Evolutionary conservation across 2,113 vertebrate genomes (phyloP), one percentile per base, ranked within the genome.

Genomic region (Taxidea taxus): DNA sequence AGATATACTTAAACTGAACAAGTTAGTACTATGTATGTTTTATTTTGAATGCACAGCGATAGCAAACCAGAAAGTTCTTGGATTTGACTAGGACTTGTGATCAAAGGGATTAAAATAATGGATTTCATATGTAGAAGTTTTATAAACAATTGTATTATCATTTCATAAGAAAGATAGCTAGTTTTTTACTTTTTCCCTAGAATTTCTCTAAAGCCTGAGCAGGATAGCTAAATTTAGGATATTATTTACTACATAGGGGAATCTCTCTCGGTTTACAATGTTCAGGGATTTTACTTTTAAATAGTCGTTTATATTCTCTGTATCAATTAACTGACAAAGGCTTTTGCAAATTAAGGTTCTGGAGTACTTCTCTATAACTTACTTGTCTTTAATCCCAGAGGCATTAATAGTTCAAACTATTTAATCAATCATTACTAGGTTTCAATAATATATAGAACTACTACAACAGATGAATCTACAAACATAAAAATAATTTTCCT

Each of bases 201-300:
- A 84, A 77, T 62, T 64, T 94, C 23, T 82, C 44, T 87, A 18
- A 92, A 83, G 12, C 37, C 16, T 72, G 77, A 62, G 72, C 42
- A 13, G 39, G n/a, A 93, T 1, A 97, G 75, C 39, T 94, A 92
- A 94, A 84, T 39, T 29, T 37, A 84, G 72, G 34, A 6, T 78
- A 83, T 31, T 64, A 82, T 37, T 87, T 93, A 85, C 29, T 44
- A 93, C 29, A 56, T 74, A 86, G 14, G 29, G 6, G 12, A 92
- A 64, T 39, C 27, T 56, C n/a, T 60, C n/a, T 60, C 25, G n/a
- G 12, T 58, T 90, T 84, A 88, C 20, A 47, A 94, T 89, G 31
- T 68, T n/a, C 75, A 92, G 44, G 15, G 44, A 90, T 83, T 90
- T 88, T 62, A 77, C 80, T 77, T 87, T 94, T 72, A 77, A 85